Evolutionary conservation across 2,797 vertebrate species (phyloP), one percentile per base, ranked within the genome.

Genomic region (Nyctibius grandis): DNA sequence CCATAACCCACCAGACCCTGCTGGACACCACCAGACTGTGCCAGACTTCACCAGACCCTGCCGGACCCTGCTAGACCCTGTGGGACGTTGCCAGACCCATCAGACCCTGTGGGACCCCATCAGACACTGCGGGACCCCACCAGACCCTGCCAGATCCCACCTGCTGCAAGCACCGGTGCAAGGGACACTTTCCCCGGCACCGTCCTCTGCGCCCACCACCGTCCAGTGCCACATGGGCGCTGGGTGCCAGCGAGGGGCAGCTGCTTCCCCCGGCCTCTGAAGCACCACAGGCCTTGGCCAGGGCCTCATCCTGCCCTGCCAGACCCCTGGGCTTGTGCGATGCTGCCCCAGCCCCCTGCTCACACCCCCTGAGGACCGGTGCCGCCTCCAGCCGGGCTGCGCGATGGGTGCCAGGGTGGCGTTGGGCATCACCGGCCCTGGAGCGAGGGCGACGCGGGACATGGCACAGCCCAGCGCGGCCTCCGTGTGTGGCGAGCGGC

Each of bases 341-440:
- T 96, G 91, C 64, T 45, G 2, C 7, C 33, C 8, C 70, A 23
- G n/a, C 28, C 6, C 15, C 11, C 67, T 2, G 33, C 15, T 13
- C 7, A 5, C 57, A 28, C 1, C 8, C 12, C 2, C 65, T 91
- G 85, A 93, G 60, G 29, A 45, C 18, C 0, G 1, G 42, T 40
- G 16, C 48, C 29, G 54, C 29, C 38, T 28, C 42, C 5, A 3
- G 50, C 42, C 3, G 1, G 42, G 76, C 51, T 42, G 61, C 3
- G 2, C 11, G 0, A 95, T 95, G 90, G 79, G 53, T 34, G 68
- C 72, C 13, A 1, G 9, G 20, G 19, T 26, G 57, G 48, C 20
- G 0, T 3, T 1, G 57, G 68, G 33, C 69, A 68, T 22, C 5
- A 1, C 60, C 0, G 3, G 64, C 21, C 40, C 25, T 0, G 4